Base-by-base conservation (phyloP, 2,113 vertebrate genomes). In the Cephalopholis sonnerati region DNA sequence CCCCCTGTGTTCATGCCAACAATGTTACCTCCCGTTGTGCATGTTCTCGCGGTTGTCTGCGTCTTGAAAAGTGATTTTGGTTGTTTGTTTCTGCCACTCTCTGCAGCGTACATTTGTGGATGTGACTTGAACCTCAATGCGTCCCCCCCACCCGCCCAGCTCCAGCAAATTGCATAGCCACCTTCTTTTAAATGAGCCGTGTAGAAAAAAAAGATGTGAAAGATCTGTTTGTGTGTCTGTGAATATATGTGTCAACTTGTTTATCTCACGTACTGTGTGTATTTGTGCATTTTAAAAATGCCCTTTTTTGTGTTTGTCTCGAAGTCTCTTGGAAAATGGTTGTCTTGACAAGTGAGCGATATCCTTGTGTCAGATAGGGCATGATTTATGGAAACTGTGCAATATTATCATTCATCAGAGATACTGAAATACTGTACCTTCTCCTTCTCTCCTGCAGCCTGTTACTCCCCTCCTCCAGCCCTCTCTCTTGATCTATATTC, bases 401-500 rank as follows among this genome's bases (percentile, higher is more conserved):
- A 57, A 72, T 69, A 83, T 82, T 68, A 81, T 73, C 74, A 87
- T 89, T 85, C 76, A 74, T 90, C 86, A 87, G 72, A 82, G 70
- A 81, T 66, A 29, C 66, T 48, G 55, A 76, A 86, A 82, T 32
- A 63, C 67, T 79, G 67, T 77, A 54, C 59, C 62, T 75, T 53
- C 48, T 57, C 44, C n/a, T 22, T 66, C 36, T 80, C 55, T 70
- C 74, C n/a, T 7, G 15, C 68, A 65, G 51, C 69, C 36, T 29
- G 51, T 63, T 44, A 9, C 24, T 66, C 79, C 74, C 76, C 84
- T 86, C 83, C 75, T 83, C 79, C 77, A 57, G 55, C 59, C 74
- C 74, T 82, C 77, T 81, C 81, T 71, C 79, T 83, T 91, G 79
- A 87, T 92, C 84, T 90, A 74, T 90, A 84, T 85, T 89, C 79